Percentiles rank a stretch among this genome's conserved stretches.
Conservation (phyloP, 2,888 invertebrate genomes). For the Sericinus montela region DNA sequence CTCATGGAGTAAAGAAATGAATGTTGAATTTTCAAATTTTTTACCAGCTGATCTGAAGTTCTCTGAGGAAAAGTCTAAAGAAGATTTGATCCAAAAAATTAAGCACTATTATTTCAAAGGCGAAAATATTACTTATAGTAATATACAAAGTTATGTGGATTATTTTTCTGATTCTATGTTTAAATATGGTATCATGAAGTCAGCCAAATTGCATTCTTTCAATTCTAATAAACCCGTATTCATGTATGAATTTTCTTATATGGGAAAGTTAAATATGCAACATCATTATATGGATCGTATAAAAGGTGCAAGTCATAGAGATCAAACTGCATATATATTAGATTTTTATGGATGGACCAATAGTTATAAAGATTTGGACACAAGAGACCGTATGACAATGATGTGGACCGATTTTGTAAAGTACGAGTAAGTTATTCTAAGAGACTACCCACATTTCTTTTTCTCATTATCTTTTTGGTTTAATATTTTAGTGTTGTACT, state of each 20-base stretch:
- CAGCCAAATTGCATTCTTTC: conserved; percentile 49
- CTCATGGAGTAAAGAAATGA: conserved; percentile 60
- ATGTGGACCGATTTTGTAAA: conserved; percentile 69
- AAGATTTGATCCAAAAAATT: conserved; percentile 38
- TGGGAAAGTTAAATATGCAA: conserved; percentile 54
- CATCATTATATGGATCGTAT: conserved; percentile 56
- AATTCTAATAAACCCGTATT: conserved; percentile 43
- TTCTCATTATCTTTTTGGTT: too few species aligned
- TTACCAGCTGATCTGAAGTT: conserved; percentile 59
- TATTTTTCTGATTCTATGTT: conserved; percentile 70
- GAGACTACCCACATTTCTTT: too few species aligned
- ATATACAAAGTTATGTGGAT: conserved; percentile 49
- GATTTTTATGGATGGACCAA: conserved; percentile 56
- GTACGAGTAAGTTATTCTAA: conserved; percentile 52
- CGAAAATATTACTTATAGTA: conserved; percentile 42
- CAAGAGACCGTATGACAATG: conserved; percentile 52
- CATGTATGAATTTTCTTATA: conserved; percentile 62
- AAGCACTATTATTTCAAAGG: conserved; percentile 54
- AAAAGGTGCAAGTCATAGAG: conserved; percentile 65
- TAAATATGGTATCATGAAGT: conserved; percentile 57
- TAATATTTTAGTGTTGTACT: too few species aligned
- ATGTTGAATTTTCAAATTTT: conserved; percentile 54
- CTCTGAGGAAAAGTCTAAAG: conserved; percentile 35
- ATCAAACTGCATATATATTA: conserved; percentile 59
- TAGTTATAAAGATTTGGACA: conserved; percentile 49